A percentile compares a stretch with the other conserved stretches of the same genome.
phyloP scores from a whole-genome alignment of 2,113 vertebrate genomes.

The Platanista minor region DNA sequence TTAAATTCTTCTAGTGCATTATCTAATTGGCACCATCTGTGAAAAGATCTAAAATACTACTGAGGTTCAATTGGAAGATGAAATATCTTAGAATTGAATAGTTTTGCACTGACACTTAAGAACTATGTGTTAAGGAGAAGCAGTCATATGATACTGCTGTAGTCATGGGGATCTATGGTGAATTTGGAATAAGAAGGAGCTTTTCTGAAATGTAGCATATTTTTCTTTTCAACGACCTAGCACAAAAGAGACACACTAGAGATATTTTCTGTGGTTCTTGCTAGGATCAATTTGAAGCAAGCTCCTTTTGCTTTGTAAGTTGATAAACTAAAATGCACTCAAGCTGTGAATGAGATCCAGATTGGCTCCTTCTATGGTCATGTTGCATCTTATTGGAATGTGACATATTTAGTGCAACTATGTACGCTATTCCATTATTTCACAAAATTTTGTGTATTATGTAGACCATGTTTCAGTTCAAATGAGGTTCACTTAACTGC shows the following conservation, averaged over 20 bases:
- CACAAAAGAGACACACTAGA: not conserved
- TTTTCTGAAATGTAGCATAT: not conserved
- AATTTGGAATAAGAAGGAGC: not conserved
- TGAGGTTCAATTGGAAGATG: not conserved
- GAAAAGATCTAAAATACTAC: not conserved
- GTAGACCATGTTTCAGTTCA: not conserved
- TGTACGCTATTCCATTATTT: not conserved
- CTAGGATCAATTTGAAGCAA: not conserved
- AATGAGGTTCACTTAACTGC: not conserved
- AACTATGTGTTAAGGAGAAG: not conserved
- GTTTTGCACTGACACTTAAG: not conserved
- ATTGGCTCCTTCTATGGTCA: not conserved
- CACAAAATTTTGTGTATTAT: not conserved
- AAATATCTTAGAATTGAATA: not conserved
- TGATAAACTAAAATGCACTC: not conserved
- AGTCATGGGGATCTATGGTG: not conserved
- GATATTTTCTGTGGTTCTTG: not conserved
- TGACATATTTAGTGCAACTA: not conserved
- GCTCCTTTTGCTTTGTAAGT: not conserved
- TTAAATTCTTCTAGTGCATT: not conserved
- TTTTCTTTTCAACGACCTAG: not conserved
- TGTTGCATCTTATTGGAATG: not conserved
- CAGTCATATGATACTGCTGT: not conserved
- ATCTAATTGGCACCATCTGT: conserved; percentile 1
- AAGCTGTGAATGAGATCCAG: not conserved